phyloP scores from a whole-genome alignment of 2,888 invertebrate species.

The Drosophila lutescens region DNA sequence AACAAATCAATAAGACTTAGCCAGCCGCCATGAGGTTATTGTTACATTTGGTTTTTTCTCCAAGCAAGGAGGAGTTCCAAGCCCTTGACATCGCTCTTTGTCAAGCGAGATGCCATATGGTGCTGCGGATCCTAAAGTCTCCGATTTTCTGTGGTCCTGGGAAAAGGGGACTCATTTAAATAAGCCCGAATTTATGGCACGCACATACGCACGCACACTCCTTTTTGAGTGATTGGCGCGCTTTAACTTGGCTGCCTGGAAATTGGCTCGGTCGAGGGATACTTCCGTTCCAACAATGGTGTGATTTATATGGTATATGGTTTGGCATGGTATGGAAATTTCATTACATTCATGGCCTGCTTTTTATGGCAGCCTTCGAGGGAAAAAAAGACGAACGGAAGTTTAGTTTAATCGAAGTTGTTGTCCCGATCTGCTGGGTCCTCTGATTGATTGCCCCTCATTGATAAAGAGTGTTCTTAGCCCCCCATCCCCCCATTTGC shows the following conservation, averaged over 20 bases:
- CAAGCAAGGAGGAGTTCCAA: neutral
- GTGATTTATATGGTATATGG: conserved; percentile 68
- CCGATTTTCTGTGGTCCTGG: conserved; percentile 42
- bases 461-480: conserved; percentile 30
- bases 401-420: conserved; percentile 77
- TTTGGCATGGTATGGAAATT: conserved; percentile 55
- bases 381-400: conserved; percentile 52
- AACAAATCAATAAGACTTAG: conserved; percentile 57
- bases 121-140: conserved; percentile 26
- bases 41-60: conserved; percentile 9
- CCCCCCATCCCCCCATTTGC: neutral
- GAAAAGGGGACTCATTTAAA: conserved; percentile 61
- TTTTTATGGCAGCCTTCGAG: conserved; percentile 39
- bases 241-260: conserved; percentile 47
- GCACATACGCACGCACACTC: conserved; percentile 43
- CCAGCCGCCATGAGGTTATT: conserved; percentile 11
- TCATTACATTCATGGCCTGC: conserved; percentile 60
- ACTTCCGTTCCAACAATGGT: conserved; percentile 74
- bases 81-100: conserved; percentile 44
- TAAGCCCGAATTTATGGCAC: conserved; percentile 68
- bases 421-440: conserved; percentile 68
- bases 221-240: conserved; percentile 59
- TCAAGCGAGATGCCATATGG: conserved; percentile 54
- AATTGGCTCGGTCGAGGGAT: conserved; percentile 38
- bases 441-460: conserved; percentile 70